Evolutionary conservation across 1,140 invertebrate species (phyloP), one percentile per base, ranked within the genome.

Genomic region (Nasonia vitripennis): DNA sequence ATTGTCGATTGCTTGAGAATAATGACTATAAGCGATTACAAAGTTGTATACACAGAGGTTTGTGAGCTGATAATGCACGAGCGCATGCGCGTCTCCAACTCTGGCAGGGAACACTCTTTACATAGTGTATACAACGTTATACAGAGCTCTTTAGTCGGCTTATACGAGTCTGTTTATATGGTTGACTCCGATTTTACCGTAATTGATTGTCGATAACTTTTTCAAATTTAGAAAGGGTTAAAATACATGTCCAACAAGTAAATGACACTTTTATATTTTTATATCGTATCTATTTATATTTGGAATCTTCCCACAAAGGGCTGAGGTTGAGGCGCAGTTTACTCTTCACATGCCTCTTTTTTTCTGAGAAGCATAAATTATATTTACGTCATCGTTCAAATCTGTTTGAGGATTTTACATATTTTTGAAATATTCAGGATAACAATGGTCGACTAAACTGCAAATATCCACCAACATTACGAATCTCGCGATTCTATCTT

Each of bases 241-340:
- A 45, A 45, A 45, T 45, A 45, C 41, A 45, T 45, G 41, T 45
- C 34, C 34, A 37, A 45, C 10, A 45, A 45, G 41, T 9, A 45
- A 45, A 10, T 45, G 17, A 75, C 7, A 23, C 2, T 55, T 48
- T 34, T 10, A 20, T 14, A 68, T 67, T 67, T 78, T 78, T 84
- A 84, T 78, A 71, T 71, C 68, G 37, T 70, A 31, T 48, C 55
- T 83, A 84, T 80, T 85, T 85, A 80, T 85, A 85, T 85, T 45
- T 45, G 41, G 82, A 11, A 12, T 23, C 23, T 51, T 12, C 37
- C 7, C 62, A 84, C 83, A 79, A 84, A 84, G 48, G 83, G 83
- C 34, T 37, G 34, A 37, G 34, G 4, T 37, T 37, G 34, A 37
- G 34, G 0, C 77, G 83, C 31, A 84, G 77, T 74, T 79, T n/a